A percentile compares a stretch with the other conserved stretches of the same genome.
Conservation (phyloP, 2,797 vertebrate genomes). For the Acanthopagrus latus region DNA sequence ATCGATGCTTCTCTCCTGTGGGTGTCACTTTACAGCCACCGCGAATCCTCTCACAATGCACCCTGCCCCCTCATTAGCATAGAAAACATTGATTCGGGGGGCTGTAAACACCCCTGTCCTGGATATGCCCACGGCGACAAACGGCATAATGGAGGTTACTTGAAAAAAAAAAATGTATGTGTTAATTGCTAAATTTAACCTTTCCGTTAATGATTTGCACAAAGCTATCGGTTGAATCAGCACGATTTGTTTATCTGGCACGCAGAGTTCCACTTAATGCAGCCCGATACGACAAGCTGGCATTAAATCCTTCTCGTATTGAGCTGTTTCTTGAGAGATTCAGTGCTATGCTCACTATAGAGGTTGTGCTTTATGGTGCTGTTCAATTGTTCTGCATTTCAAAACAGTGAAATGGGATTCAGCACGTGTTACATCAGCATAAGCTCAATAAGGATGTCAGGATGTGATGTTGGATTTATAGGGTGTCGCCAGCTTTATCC, state of each 20-base stretch:
- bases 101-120: constrained; percentile 26
- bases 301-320: constrained; percentile 28
- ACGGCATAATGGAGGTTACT: constrained; percentile 25
- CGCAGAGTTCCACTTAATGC: constrained; percentile 11
- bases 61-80: constrained; percentile 67
- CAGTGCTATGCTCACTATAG: constrained; percentile 16
- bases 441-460: constrained; percentile 20
- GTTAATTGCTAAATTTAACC: constrained; percentile 15
- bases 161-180: constrained; percentile 6
- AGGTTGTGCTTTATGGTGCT: constrained; percentile 4
- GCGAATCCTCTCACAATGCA: constrained; percentile 68
- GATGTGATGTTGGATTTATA: constrained; percentile 25
- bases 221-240: constrained; percentile 25
- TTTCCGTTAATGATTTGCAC: constrained; percentile 11
- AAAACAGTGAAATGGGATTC: constrained; percentile 36
- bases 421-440: constrained; percentile 12
- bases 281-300: constrained; percentile 13
- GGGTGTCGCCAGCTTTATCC: background rate
- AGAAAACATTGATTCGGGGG: constrained; percentile 70
- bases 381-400: constrained; percentile 13
- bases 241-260: constrained; percentile 8
- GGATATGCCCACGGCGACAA: constrained; percentile 23
- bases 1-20: constrained; percentile 69
- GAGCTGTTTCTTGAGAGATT: constrained; percentile 42
- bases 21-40: constrained; percentile 65